Percentiles rank a stretch among this genome's conserved stretches.
Conservation (phyloP, 2,797 vertebrate species). For the Tauraco hartlaubi region DNA sequence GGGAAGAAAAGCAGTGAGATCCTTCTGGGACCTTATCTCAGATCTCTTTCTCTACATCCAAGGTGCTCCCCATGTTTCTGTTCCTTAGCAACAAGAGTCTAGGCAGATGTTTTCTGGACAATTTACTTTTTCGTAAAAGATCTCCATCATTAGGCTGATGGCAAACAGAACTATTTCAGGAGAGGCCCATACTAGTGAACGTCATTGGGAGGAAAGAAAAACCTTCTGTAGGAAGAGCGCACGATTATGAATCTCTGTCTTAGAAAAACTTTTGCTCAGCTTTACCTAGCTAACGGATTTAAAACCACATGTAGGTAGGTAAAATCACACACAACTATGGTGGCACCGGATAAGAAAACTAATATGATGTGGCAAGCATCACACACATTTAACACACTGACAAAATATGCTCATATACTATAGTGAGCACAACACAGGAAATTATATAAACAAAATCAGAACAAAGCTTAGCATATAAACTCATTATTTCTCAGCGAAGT, state of each 20-base stretch:
- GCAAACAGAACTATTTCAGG: neutral
- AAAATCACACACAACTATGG: neutral
- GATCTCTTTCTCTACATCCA: neutral
- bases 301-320: neutral
- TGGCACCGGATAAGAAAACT: neutral
- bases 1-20: neutral
- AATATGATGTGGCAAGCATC: neutral
- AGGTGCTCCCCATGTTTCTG: neutral
- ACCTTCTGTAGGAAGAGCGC: neutral
- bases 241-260: accelerated
- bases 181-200: too few relatives aligned
- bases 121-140: neutral
- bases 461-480: neutral
- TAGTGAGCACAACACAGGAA: neutral
- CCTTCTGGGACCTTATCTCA: neutral
- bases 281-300: neutral
- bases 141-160: neutral
- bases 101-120: neutral
- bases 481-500: neutral
- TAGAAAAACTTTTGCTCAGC: neutral
- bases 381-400: neutral
- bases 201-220: neutral
- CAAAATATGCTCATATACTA: neutral
- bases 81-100: neutral
- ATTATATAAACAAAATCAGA: neutral